phyloP scores from a whole-genome alignment of 2,797 vertebrate genomes.

The Selene dorsalis region DNA sequence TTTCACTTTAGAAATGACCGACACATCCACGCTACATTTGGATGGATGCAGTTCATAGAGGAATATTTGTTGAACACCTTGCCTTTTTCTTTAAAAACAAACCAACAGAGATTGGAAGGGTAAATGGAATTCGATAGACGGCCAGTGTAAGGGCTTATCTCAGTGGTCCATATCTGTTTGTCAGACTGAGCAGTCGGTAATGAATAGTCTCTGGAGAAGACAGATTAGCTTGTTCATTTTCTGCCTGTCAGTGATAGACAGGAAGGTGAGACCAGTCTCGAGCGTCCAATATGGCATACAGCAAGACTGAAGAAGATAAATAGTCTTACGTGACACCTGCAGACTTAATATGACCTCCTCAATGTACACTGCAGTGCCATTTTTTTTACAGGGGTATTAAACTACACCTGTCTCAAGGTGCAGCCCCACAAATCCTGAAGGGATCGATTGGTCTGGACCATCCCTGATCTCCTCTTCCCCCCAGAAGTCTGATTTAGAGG shows the following conservation, averaged over 20 bases:
- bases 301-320: slow-evolving; percentile 59
- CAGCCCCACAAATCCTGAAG: slow-evolving; percentile 63
- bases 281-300: slow-evolving; percentile 48
- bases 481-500: slow-evolving; percentile 68
- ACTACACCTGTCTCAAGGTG: slow-evolving; percentile 53
- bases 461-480: slow-evolving; percentile 32
- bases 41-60: not conserved
- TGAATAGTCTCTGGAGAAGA: slow-evolving; percentile 55
- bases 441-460: slow-evolving; percentile 56
- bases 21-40: not conserved
- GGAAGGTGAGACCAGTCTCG: slow-evolving; percentile 40
- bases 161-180: slow-evolving; percentile 31
- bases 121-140: not conserved
- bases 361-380: slow-evolving; percentile 46
- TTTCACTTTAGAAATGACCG: not conserved
- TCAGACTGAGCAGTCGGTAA: slow-evolving; percentile 50
- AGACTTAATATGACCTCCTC: slow-evolving; percentile 55
- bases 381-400: slow-evolving; percentile 60
- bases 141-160: slow-evolving; percentile 26
- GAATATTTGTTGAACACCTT: slow-evolving; percentile 1
- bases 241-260: slow-evolving; percentile 53
- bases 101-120: not conserved
- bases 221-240: slow-evolving; percentile 65
- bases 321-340: slow-evolving; percentile 40
- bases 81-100: not conserved